Conservation (phyloP, 1,140 invertebrate species). For the Drosophila melanica region DNA sequence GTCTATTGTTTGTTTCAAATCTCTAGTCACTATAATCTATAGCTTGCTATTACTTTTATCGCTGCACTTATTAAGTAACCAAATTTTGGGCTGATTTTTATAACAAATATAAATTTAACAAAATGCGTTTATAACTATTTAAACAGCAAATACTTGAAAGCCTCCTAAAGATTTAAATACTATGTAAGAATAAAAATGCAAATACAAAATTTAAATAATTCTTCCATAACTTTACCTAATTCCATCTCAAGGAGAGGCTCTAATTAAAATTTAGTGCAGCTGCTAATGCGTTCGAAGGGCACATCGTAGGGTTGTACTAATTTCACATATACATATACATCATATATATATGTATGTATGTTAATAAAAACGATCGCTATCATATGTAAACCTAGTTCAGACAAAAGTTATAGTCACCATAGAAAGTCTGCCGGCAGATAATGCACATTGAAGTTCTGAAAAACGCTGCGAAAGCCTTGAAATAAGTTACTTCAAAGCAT, state of each 20-base stretch:
- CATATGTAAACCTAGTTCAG: conserved; percentile 58
- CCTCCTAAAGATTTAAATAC: conserved; percentile 2
- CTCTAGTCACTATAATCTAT: conserved; percentile 47
- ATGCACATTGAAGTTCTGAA: conserved; percentile 66
- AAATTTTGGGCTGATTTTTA: conserved; percentile 22
- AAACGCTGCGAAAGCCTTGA: conserved; percentile 31
- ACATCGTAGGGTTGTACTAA: conserved; percentile 53
- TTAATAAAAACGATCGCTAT: not conserved
- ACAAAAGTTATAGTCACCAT: conserved; percentile 54
- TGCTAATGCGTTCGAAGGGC: conserved; percentile 51
- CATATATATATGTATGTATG: conserved; percentile 30
- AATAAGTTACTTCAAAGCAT: not conserved
- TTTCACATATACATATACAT: conserved; percentile 16
- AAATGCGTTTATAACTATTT: no score
- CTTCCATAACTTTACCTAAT: conserved; percentile 27
- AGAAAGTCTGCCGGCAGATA: conserved; percentile 61
- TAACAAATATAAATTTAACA: conserved; percentile 10
- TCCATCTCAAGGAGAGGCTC: conserved; percentile 27
- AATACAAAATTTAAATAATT: conserved; percentile 12
- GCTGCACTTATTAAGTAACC: conserved; percentile 56
- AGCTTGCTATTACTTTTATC: conserved; percentile 45
- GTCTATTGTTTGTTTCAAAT: conserved; percentile 41
- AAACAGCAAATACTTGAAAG: conserved; percentile 3
- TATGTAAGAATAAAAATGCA: not conserved
- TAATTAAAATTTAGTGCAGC: conserved; percentile 42